These are phyloP conservation scores for Cladopsammia gracilis DNA, from an alignment of 64 coral and sea anemone species.

Conservation along the genomic window DNA sequence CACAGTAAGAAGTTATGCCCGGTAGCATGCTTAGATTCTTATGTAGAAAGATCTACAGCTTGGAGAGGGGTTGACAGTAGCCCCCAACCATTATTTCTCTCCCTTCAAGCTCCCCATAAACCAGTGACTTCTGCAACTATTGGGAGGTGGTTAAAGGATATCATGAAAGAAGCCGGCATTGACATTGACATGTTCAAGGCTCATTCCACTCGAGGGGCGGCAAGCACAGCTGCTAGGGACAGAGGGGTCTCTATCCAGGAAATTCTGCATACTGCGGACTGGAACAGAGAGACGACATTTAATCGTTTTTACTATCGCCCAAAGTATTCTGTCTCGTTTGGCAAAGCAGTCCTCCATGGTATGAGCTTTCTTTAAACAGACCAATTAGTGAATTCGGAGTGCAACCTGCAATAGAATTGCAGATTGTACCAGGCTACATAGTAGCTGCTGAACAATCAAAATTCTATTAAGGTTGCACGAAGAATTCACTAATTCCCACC, in stretches of 20 bases:
- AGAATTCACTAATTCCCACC: conserved; percentile 7
- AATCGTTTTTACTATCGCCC: background rate
- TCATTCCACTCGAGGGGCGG: conserved; percentile 1
- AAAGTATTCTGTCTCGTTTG: background rate
- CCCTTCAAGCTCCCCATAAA: conserved; percentile 17
- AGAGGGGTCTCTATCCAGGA: conserved; percentile 13
- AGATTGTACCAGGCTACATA: conserved; percentile 15
- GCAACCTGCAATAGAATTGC: conserved; percentile 1
- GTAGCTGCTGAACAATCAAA: conserved; percentile 7
- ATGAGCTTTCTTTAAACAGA: background rate
- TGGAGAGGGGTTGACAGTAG: background rate
- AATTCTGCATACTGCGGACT: background rate
- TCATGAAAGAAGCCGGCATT: conserved; percentile 8
- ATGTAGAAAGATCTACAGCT: no score
- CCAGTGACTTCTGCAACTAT: conserved; percentile 41
- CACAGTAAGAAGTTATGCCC: background rate
- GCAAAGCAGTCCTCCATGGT: background rate
- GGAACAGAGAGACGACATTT: background rate
- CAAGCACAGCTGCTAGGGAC: conserved; percentile 4
- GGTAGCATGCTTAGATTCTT: background rate
- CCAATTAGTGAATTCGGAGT: conserved; percentile 8
- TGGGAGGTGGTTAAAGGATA: conserved; percentile 14
- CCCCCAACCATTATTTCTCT: conserved; percentile 45
- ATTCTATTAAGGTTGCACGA: conserved; percentile 16
- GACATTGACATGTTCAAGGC: conserved; percentile 35